Conservation (phyloP, 2,797 vertebrate species). For the Miichthys miiuy region DNA sequence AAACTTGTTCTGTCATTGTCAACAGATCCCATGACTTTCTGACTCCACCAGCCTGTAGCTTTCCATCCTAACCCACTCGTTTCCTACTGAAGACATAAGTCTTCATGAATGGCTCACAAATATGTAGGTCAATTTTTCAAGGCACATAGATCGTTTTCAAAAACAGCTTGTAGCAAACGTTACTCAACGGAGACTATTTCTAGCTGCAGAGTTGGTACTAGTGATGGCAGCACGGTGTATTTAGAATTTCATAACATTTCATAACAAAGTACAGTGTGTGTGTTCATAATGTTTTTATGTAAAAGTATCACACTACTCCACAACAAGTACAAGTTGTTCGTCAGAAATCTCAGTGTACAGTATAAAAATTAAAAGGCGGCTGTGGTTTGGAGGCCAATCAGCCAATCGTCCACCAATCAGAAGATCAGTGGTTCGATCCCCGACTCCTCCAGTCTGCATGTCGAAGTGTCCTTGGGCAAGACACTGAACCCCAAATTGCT, state of each 20-base stretch:
- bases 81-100: neutral
- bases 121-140: neutral
- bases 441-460: too few relatives aligned
- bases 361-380: too few relatives aligned
- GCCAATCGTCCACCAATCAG: too few relatives aligned
- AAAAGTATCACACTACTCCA: too few relatives aligned
- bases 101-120: neutral
- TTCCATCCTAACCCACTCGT: neutral
- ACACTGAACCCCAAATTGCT: too few relatives aligned
- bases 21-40: neutral
- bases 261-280: neutral
- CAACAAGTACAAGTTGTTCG: too few relatives aligned
- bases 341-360: too few relatives aligned
- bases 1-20: neutral
- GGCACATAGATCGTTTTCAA: neutral
- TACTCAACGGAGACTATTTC: neutral
- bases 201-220: conserved; percentile 9
- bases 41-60: neutral
- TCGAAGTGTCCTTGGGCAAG: too few relatives aligned
- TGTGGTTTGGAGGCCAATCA: too few relatives aligned
- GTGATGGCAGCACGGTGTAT: neutral
- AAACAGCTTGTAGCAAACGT: neutral
- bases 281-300: neutral
- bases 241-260: neutral
- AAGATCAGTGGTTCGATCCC: too few relatives aligned